These are phyloP conservation scores for Choloepus hoffmanni DNA, from an alignment of 2,113 vertebrate genomes.

Conservation along the genomic window DNA sequence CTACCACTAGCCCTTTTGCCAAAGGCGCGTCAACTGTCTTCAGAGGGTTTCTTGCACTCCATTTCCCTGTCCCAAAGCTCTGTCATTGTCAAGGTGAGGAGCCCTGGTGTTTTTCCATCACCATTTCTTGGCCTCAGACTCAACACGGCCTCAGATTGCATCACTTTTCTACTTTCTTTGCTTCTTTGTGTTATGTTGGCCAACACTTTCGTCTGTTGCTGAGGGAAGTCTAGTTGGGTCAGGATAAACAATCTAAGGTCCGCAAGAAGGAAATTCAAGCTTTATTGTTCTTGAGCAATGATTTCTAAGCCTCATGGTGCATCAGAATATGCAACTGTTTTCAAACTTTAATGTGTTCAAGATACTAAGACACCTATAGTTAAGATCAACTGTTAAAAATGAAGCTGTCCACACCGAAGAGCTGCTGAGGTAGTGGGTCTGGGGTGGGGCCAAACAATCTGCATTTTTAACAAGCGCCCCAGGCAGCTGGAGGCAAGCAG, in stretches of 20 bases:
- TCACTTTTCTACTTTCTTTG: slow-evolving; percentile 62
- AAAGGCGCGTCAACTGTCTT: background rate
- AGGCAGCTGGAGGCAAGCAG: background rate
- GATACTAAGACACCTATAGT: background rate
- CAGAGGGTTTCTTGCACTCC: background rate
- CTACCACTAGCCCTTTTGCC: background rate
- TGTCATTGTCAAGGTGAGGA: slow-evolving; percentile 39
- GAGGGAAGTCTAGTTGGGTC: slow-evolving; percentile 29
- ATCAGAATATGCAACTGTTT: background rate
- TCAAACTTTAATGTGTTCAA: background rate
- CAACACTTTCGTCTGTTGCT: background rate
- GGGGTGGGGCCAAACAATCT: background rate
- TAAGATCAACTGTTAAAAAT: background rate
- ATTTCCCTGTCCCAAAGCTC: background rate
- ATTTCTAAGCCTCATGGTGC: accelerated
- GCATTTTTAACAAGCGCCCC: background rate
- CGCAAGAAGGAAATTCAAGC: background rate
- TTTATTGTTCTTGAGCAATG: background rate
- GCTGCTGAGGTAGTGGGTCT: background rate
- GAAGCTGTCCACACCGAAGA: background rate
- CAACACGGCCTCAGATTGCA: slow-evolving; percentile 18
- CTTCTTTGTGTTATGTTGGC: slow-evolving; percentile 66
- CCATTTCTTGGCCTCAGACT: slow-evolving; percentile 44
- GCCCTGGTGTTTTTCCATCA: slow-evolving; percentile 61
- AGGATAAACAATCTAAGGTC: background rate